Percentiles rank a stretch among this genome's conserved stretches.
Conservation (phyloP, 2,113 vertebrate genomes). For the Motacilla alba region DNA sequence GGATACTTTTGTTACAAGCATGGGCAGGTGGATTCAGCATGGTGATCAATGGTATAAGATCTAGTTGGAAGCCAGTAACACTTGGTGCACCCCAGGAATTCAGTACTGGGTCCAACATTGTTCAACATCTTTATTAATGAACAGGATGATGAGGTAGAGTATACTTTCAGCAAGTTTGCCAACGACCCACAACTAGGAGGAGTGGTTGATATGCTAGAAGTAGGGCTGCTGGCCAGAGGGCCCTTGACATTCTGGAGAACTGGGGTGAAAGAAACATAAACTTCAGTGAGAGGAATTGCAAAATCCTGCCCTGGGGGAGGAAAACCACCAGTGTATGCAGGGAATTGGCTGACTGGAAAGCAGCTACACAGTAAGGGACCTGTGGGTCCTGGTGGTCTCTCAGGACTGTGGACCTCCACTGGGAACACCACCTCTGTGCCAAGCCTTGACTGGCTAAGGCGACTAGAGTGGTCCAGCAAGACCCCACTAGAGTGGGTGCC, state of each 20-base stretch:
- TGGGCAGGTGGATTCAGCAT: not conserved
- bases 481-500: not conserved
- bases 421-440: not conserved
- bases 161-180: not conserved
- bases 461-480: not conserved
- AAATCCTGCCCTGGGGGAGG: not conserved
- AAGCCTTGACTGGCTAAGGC: not conserved
- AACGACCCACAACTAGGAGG: not conserved
- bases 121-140: not conserved
- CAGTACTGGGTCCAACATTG: not conserved
- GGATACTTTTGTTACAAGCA: slow-evolving; percentile 5
- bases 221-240: not conserved
- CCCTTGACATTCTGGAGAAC: not conserved
- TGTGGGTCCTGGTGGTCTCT: fast-evolving
- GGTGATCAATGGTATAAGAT: not conserved
- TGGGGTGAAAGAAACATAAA: not conserved
- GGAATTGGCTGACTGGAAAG: not conserved
- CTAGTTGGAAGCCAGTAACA: not conserved
- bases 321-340: not conserved
- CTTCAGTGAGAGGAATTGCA: not conserved
- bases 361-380: not conserved
- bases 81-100: not conserved
- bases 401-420: not conserved
- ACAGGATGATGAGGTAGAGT: not conserved
- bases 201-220: not conserved